Conservation (phyloP, 2,797 vertebrate genomes). For the Helicolenus hilgendorfi region DNA sequence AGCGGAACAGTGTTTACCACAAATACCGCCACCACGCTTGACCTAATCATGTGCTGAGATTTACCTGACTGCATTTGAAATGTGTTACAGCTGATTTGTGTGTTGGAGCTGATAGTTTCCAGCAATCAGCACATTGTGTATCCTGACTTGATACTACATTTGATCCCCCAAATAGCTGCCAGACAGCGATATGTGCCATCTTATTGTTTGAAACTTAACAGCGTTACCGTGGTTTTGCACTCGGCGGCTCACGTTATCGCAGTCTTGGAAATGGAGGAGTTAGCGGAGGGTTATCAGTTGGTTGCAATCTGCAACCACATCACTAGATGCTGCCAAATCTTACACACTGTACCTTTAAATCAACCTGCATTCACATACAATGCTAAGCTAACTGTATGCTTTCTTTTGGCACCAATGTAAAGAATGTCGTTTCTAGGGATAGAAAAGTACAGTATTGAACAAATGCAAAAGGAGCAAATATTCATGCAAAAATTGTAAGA, state of each 20-base stretch:
- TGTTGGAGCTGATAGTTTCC: conserved; percentile 47
- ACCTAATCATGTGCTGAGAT: conserved; percentile 83
- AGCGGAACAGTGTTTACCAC: conserved; percentile 87
- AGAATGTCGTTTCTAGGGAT: neutral
- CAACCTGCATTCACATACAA: neutral
- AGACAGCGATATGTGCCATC: neutral
- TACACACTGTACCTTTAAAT: neutral
- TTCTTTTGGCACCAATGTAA: neutral
- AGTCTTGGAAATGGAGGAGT: too few relatives aligned
- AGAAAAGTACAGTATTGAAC: neutral
- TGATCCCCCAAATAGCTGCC: neutral
- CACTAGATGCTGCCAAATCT: too few relatives aligned
- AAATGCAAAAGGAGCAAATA: neutral
- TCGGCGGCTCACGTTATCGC: too few relatives aligned
- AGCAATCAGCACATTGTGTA: conserved; percentile 25
- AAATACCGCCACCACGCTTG: conserved; percentile 85
- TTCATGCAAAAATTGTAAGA: too few relatives aligned
- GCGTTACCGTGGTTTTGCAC: too few relatives aligned
- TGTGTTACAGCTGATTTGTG: conserved; percentile 70
- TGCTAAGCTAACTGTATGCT: neutral
- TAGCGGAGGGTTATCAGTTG: too few relatives aligned
- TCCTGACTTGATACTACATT: neutral
- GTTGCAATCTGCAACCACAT: too few relatives aligned
- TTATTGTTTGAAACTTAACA: neutral
- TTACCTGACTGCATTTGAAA: conserved; percentile 85